phyloP scores from a whole-genome alignment of 2,888 invertebrate genomes.

The Elegia similella region DNA sequence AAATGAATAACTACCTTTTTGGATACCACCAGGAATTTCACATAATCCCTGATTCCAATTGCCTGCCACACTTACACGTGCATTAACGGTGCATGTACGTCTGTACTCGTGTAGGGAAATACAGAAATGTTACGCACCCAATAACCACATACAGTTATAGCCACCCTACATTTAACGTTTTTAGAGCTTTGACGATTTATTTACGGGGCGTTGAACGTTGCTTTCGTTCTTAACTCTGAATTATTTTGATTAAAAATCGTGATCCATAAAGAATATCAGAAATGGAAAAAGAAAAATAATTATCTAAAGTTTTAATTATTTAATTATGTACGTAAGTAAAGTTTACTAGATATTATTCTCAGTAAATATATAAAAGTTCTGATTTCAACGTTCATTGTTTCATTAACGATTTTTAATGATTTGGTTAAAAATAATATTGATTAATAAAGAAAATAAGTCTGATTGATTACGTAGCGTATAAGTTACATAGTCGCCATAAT shows the following conservation, averaged over 20 bases:
- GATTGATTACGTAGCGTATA: background rate
- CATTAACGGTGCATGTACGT: slow-evolving; percentile 36
- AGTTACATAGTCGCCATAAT: slow-evolving; percentile 13
- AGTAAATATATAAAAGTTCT: too few relatives aligned
- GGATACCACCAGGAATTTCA: too few relatives aligned
- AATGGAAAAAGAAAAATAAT: too few relatives aligned
- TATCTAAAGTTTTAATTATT: too few relatives aligned
- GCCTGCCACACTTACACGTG: slow-evolving; percentile 22
- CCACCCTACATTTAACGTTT: slow-evolving; percentile 30
- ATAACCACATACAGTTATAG: slow-evolving; percentile 35
- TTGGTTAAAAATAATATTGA: too few relatives aligned
- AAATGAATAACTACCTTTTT: too few relatives aligned
- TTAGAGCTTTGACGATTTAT: background rate
- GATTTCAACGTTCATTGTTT: too few relatives aligned
- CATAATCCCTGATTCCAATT: too few relatives aligned
- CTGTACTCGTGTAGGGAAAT: slow-evolving; percentile 24
- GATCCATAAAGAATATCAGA: background rate
- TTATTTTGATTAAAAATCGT: background rate
- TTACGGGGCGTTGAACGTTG: slow-evolving; percentile 1
- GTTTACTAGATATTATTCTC: too few relatives aligned
- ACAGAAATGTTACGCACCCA: slow-evolving; percentile 29
- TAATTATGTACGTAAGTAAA: too few relatives aligned
- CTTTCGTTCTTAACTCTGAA: background rate
- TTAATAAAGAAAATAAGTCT: too few relatives aligned
- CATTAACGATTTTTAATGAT: too few relatives aligned